Evolutionary conservation across 2,888 invertebrate genomes (phyloP), one percentile per base, ranked within the genome.

Genomic region (Diarsia dahlii): DNA sequence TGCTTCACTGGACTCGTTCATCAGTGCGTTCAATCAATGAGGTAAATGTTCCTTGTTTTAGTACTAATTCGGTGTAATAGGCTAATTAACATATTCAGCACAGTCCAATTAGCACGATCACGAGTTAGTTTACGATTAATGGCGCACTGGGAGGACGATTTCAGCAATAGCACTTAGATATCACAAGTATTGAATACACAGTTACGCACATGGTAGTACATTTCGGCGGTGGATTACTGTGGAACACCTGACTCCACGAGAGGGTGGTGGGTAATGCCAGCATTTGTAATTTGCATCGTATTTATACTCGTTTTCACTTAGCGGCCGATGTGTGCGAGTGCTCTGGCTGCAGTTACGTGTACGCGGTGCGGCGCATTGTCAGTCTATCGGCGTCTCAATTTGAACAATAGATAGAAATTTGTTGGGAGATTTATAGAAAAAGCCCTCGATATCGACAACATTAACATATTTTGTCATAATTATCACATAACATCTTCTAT

Each of bases 381-480:
- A 95, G 92, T 93, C 94, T 85, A 91, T 90, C 89, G 89, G 90
- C 92, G 93, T 94, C 92, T 92, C 90, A 89, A 89, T 91, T 91
- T 93, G 92, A 95, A 96, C 96, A 96, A 96, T 96, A 92, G 95
- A 88, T 95, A 95, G 96, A 96, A 95, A 96, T 93, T 95, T 89
- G 91, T 92, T 92, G 92, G 86, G 92, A 94, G 93, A 92, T 91
- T 84, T 86, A 91, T 88, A 91, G 91, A 91, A 91, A 93, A 94
- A 94, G 85, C 86, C 89, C 88, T 87, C 80, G 88, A 91, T 91
- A 84, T 79, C 66, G 80, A 71, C 50, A 70, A 84, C 81, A 89
- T 90, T 85, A 88, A 87, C 87, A 89, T 91, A 89, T 91, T 90
- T 91, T 90, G 85, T 87, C 85, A 86, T 89, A 83, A 91, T 91